Evolutionary conservation across 2,888 invertebrate genomes (phyloP).

Genomic region (Nephrotoma appendiculata): DNA sequence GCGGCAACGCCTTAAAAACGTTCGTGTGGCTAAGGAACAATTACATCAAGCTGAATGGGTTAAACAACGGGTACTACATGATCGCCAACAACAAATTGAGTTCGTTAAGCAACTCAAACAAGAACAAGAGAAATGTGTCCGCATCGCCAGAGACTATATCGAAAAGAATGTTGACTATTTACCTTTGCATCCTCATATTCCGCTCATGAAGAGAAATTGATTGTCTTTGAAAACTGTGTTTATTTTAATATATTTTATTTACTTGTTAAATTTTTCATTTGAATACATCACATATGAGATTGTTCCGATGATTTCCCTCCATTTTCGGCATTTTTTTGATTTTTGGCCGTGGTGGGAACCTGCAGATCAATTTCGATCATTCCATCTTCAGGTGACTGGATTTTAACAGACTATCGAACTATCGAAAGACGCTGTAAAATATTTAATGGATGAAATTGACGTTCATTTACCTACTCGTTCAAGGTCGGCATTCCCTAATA

Average conservation of each 20-base stretch:
- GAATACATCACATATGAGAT: too few relatives aligned
- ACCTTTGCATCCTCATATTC: neutral
- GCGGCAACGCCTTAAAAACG: neutral
- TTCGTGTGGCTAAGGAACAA: neutral
- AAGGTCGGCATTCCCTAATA: too few relatives aligned
- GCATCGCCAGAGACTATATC: neutral
- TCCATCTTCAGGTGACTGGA: neutral
- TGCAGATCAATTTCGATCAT: constrained; percentile 1
- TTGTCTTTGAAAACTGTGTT: neutral
- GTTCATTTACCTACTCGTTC: too few relatives aligned
- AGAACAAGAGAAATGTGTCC: too few relatives aligned
- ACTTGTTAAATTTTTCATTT: neutral
- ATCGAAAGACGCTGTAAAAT: too few relatives aligned
- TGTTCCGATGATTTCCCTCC: neutral
- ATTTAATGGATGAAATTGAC: too few relatives aligned
- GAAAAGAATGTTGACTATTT: neutral
- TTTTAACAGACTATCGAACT: too few relatives aligned
- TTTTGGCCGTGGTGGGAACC: neutral
- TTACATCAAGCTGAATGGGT: neutral
- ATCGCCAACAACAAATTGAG: neutral
- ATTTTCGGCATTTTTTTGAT: neutral
- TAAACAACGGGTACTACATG: neutral
- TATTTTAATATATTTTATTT: neutral
- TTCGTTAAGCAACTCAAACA: neutral
- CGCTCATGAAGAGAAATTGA: neutral